Conservation (phyloP, 35 echinoderm and acorn worm genomes). For the Stichopus chloronotus region DNA sequence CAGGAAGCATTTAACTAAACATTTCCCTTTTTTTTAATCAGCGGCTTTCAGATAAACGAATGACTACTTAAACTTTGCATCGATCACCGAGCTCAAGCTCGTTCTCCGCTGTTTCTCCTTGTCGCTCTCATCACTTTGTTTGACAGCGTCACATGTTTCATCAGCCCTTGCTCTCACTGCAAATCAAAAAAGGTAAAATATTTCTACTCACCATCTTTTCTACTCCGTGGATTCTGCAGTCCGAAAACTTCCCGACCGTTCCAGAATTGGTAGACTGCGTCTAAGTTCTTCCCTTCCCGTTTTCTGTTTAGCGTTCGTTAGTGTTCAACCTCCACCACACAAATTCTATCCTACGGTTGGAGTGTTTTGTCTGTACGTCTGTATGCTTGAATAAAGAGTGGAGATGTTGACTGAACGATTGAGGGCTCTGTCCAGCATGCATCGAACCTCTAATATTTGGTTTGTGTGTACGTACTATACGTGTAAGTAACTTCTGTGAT, state of each 20-base stretch:
- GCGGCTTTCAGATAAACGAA: too few species aligned
- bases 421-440: conserved; percentile 35
- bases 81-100: too few species aligned
- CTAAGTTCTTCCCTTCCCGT: neutral
- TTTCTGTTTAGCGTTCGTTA: neutral
- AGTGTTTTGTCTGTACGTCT: conserved; percentile 29
- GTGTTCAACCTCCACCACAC: neutral
- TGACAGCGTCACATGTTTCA: too few species aligned
- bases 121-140: too few species aligned
- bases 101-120: too few species aligned
- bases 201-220: conserved; percentile 38
- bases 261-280: conserved; percentile 28
- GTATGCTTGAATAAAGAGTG: conserved; percentile 4
- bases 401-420: conserved; percentile 14
- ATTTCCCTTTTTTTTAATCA: too few species aligned
- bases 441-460: neutral
- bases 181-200: neutral
- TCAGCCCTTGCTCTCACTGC: neutral
- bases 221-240: neutral
- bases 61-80: too few species aligned
- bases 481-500: neutral
- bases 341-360: neutral
- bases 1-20: too few species aligned
- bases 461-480: neutral
- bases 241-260: conserved; percentile 29